Base-by-base conservation (phyloP, 2,888 invertebrate species). In the Leucoma salicis region DNA sequence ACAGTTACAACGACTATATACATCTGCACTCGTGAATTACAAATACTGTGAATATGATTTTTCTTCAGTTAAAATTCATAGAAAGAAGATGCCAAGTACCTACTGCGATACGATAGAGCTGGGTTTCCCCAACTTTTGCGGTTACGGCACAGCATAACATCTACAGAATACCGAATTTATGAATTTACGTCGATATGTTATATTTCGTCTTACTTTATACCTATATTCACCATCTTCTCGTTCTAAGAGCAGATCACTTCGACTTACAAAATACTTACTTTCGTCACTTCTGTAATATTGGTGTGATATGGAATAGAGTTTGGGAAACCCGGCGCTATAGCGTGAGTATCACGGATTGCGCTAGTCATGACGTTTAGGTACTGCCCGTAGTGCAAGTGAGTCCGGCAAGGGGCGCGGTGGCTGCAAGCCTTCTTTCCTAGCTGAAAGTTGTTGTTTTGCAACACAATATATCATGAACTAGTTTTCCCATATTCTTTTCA, bases 381-480 rank as follows among this genome's bases (percentile, higher is more conserved):
- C n/a, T 31, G 16, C 31, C 12, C 65, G 69, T 73, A 63, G 61
- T 67, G 61, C 58, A 54, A 62, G 65, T 70, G 75, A 70, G 21
- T 21, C 73, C 72, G 74, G 79, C 76, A 77, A 73, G 57, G 54
- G 57, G 31, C 31, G 59, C 49, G 54, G 61, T 58, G 55, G 53
- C 63, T 76, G 86, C 83, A 88, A 76, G 70, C 66, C 82, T 78
- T 58, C 81, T 82, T 89, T 89, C 83, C 39, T 72, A 25, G 62
- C 34, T 40, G 87, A 87, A 89, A 82, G 79, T 57, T 73, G 79
- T 49, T 40, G 69, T 65, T 49, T 87, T 82, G 85, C 81, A 78
- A 66, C 59, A 53, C 51, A 61, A 61, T 62, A 56, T 57, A 65
- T 63, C 57, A 67, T 67, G 60, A 70, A 63, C 57, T 66, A 69